Base-by-base conservation (phyloP, 2,888 invertebrate species). In the Drosophila vallismaia region DNA sequence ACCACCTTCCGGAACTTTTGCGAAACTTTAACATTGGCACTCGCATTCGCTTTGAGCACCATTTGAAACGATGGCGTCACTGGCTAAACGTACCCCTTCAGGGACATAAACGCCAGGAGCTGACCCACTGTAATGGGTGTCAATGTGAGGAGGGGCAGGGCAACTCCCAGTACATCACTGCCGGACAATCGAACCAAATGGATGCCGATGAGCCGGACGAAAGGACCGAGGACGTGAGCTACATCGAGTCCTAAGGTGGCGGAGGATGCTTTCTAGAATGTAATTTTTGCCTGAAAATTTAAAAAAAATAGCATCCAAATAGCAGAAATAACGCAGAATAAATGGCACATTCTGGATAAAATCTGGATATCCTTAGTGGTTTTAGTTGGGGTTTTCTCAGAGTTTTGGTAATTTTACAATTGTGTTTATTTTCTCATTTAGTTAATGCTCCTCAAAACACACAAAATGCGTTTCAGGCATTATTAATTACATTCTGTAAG, bases 31-130 rank as follows among this genome's bases (percentile, higher is more conserved):
- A 84, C n/a, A 79, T 84, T 14, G 90, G 89, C 2, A 84, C 87
- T 0, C 77, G 84, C 10, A 89, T 90, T 48, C 89, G 90, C 8
- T 90, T 90, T 29, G 90, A 90, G 44, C 77, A 90, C 66, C 67
- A 90, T 51, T 66, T 90, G 54, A 84, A 86, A 14, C 84, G 76
- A 1, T 90, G 90, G 90, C 89, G 90, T 0, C 85, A 83, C 28
- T 74, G 80, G 73, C 70, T 88, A 5, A 83, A 89, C 42, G 74
- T 84, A 12, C 90, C 90, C 0, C 63, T 90, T 7, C 78, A 70
- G 58, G 73, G 74, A 7, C 10, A 28, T 1, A n/a, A 55, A 2
- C 44, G n/a, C 0, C 58, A 24, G 26, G 60, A 46, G 2, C 6
- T 12, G 2, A 12, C 1, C 4, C 82, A 81, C 31, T 86, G 80